phyloP scores from a whole-genome alignment of 2,888 invertebrate species.

The Portevinia maculata region DNA sequence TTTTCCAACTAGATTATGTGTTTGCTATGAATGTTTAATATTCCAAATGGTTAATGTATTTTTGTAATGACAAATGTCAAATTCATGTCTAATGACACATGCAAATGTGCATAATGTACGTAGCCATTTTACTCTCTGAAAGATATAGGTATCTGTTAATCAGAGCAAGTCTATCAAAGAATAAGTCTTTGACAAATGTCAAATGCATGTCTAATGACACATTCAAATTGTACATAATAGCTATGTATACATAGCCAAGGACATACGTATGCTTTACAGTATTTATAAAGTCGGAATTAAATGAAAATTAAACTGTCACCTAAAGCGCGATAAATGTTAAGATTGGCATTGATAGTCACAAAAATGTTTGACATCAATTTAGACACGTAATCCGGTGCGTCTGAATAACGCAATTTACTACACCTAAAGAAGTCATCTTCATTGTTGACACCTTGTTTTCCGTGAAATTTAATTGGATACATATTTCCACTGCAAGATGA shows the following conservation, averaged over 20 bases:
- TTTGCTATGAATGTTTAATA: background rate
- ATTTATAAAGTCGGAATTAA: too few species aligned
- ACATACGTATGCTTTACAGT: too few species aligned
- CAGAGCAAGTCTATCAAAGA: too few species aligned
- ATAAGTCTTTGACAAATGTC: background rate
- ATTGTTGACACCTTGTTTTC: background rate
- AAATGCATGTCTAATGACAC: background rate
- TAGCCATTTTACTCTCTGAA: too few species aligned
- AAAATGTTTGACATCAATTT: too few species aligned
- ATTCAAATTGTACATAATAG: too few species aligned
- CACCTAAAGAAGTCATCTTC: background rate
- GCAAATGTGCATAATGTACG: too few species aligned
- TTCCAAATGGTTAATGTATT: conserved; percentile 2
- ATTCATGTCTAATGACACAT: background rate
- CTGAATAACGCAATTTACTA: background rate
- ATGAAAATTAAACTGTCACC: too few species aligned
- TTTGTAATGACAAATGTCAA: conserved; percentile 24
- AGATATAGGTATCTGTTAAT: too few species aligned
- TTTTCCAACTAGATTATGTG: background rate
- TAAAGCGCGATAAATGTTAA: too few species aligned
- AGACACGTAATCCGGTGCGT: background rate
- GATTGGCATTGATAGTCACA: too few species aligned
- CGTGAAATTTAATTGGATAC: conserved; percentile 7
- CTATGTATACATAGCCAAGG: too few species aligned
- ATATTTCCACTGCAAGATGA: conserved; percentile 19